Conservation (phyloP, 2,113 vertebrate genomes). For the Rhadina sibilatrix region DNA sequence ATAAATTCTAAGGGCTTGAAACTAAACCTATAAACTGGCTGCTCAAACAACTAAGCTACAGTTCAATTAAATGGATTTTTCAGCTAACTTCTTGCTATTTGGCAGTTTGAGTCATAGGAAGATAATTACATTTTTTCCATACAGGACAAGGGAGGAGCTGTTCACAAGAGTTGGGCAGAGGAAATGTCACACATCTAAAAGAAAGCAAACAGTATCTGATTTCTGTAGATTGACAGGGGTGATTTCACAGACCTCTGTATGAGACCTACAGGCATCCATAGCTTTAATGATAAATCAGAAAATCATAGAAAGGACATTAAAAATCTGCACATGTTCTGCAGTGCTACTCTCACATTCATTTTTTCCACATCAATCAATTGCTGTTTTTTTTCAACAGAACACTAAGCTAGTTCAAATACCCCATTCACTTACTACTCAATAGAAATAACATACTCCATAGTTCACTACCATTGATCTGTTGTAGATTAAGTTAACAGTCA, state of each 20-base stretch:
- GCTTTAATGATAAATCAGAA: neutral
- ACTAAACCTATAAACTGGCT: neutral
- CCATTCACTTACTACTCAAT: neutral
- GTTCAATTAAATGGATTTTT: neutral
- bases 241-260: neutral
- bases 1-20: neutral
- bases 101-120: neutral
- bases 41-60: neutral
- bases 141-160: neutral
- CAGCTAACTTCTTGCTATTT: neutral
- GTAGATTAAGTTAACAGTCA: slow-evolving; percentile 34
- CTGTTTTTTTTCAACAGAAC: slow-evolving; percentile 11
- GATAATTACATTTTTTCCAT: neutral
- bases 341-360: neutral
- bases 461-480: slow-evolving; percentile 30
- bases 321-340: neutral
- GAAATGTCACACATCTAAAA: neutral
- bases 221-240: neutral
- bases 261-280: neutral
- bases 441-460: neutral
- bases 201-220: neutral
- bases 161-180: neutral
- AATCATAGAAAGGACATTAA: neutral
- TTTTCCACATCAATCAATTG: neutral
- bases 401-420: neutral